Evolutionary conservation across 2,113 vertebrate species (phyloP).

Genomic region (Alaudala cheleensis): DNA sequence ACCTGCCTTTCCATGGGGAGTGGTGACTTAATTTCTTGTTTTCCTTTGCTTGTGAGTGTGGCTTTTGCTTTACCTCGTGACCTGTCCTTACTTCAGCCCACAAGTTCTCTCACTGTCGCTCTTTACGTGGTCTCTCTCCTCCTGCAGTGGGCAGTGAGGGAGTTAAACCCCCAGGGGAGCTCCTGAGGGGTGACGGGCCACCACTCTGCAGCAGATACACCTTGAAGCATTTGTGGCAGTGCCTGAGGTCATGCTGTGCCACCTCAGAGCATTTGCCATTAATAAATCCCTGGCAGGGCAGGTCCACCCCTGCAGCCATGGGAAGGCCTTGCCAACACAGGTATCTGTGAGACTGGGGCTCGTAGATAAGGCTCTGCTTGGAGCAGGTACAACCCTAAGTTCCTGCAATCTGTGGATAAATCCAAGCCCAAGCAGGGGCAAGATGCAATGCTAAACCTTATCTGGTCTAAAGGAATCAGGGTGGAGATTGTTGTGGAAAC

Average conservation of each 20-base stretch:
- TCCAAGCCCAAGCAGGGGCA: neutral
- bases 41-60: neutral
- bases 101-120: neutral
- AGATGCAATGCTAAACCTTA: neutral
- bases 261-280: accelerated
- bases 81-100: neutral
- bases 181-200: no score
- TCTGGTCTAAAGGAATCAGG: neutral
- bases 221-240: no score
- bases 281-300: neutral
- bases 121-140: neutral
- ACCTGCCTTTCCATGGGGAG: no score
- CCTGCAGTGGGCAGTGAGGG: neutral
- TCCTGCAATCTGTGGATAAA: neutral
- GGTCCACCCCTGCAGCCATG: neutral
- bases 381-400: neutral
- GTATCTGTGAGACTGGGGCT: neutral
- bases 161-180: neutral
- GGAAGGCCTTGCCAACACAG: accelerated
- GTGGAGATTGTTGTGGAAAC: neutral
- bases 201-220: neutral
- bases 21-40: neutral
- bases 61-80: neutral
- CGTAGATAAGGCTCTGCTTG: accelerated
- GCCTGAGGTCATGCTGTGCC: neutral